Base-by-base conservation (phyloP, 2,797 vertebrate species). In the Meriones psammophilus region DNA sequence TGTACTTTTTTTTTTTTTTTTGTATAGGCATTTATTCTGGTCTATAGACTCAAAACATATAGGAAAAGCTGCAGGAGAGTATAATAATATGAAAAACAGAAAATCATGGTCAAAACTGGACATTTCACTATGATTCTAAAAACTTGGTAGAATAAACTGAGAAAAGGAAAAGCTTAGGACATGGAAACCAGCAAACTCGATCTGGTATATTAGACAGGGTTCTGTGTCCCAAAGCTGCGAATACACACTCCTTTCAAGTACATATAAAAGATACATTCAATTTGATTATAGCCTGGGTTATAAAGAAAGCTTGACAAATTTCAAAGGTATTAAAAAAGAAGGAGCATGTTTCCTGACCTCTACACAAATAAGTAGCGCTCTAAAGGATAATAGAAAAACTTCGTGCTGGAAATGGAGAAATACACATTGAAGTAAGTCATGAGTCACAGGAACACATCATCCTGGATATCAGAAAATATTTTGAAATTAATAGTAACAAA, bases 291-390 rank as follows among this genome's bases (percentile, higher is more conserved):
- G 80, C 15, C 3, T 91, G 26, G 42, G 8, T 81, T 93, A 92
- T 62, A 94, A 94, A 92, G 46, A 30, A 88, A 92, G 24, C 42
- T 78, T n/a, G 94, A 95, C 33, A 94, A 46, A 88, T 97, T 85
- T 89, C 13, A 60, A 96, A 92, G 42, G 64, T 66, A 91, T 89
- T 91, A 95, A 95, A 94, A 83, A 88, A 86, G 22, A 46, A 14
- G 86, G 22, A 94, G 5, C 36, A 80, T 84, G 46, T 89, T 93
- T 86, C 79, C 50, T 94, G 89, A 92, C 39, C 36, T 89, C 14
- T 54, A 22, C 66, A 42, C 54, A 95, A 81, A 93, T 93, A 93
- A 83, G 39, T n/a, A 79, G 69, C 74, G 7, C 20, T 87, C 24
- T 84, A 89, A 89, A 86, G 8, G 26, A 54, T 89, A 91, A 92